phyloP scores from a whole-genome alignment of 2,113 vertebrate species.

The Myiozetetes cayanensis region DNA sequence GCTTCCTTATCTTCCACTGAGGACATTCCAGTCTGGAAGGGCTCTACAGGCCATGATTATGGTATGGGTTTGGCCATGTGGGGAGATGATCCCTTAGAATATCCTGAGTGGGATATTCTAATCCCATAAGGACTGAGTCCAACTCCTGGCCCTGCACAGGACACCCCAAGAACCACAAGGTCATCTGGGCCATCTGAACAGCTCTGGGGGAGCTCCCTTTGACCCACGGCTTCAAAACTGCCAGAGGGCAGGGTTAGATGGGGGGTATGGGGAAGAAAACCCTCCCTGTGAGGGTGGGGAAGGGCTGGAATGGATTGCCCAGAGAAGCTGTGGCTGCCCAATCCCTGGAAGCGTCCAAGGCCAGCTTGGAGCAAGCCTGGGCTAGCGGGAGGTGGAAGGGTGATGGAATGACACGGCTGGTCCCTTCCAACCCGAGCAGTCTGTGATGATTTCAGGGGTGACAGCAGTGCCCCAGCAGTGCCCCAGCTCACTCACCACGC shows the following conservation, averaged over 20 bases:
- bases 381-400: not conserved
- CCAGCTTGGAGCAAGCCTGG: fast-evolving
- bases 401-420: too few species aligned
- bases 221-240: not conserved
- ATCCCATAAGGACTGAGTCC: too few species aligned
- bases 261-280: not conserved
- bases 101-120: not conserved
- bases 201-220: fast-evolving
- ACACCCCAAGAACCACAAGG: not conserved
- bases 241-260: not conserved
- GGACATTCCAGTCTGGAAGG: fast-evolving
- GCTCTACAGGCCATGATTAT: fast-evolving
- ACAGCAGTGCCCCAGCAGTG: fast-evolving
- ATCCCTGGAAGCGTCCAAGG: not conserved
- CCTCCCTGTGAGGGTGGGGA: not conserved
- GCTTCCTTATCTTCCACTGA: fast-evolving
- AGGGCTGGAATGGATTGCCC: not conserved
- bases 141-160: not conserved
- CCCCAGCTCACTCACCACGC: slow-evolving; percentile 59
- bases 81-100: not conserved
- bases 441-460: too few species aligned
- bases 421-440: not conserved
- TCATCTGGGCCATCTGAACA: not conserved
- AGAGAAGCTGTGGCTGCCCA: not conserved
- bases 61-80: not conserved